Conservation (phyloP, 2,113 vertebrate genomes). For the Caranx ignobilis region DNA sequence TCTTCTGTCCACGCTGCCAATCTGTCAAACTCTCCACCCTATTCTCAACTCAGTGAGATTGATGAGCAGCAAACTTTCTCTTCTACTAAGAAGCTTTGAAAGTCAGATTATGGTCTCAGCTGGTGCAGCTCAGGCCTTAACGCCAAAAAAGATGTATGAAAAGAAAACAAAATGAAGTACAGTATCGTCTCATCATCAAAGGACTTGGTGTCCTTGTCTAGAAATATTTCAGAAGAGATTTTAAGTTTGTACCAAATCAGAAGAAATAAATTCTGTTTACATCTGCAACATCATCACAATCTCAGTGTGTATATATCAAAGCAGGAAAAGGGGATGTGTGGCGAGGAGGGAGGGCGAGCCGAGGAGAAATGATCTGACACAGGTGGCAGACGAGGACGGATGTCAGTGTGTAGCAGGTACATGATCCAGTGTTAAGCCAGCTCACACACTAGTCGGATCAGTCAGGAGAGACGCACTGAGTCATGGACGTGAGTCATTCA, state of each 20-base stretch:
- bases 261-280: neutral
- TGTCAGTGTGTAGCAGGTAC: neutral
- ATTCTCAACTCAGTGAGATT: too few species aligned
- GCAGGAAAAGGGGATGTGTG: neutral
- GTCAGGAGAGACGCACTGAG: neutral
- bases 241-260: neutral
- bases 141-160: neutral
- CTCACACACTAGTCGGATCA: neutral
- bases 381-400: neutral
- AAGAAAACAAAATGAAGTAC: neutral
- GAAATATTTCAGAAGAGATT: neutral
- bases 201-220: neutral
- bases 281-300: neutral
- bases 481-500: constrained; percentile 5
- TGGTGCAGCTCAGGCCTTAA: neutral
- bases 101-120: neutral
- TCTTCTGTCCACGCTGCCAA: too few species aligned
- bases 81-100: neutral
- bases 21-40: too few species aligned
- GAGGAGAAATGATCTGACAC: neutral
- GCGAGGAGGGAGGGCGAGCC: too few species aligned
- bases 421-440: neutral
- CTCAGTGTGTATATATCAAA: too few species aligned
- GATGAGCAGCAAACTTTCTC: too few species aligned
- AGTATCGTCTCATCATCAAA: neutral